These are phyloP conservation scores for Erythrocercus mccallii DNA, from an alignment of 2,113 vertebrate genomes.

Conservation along the genomic window DNA sequence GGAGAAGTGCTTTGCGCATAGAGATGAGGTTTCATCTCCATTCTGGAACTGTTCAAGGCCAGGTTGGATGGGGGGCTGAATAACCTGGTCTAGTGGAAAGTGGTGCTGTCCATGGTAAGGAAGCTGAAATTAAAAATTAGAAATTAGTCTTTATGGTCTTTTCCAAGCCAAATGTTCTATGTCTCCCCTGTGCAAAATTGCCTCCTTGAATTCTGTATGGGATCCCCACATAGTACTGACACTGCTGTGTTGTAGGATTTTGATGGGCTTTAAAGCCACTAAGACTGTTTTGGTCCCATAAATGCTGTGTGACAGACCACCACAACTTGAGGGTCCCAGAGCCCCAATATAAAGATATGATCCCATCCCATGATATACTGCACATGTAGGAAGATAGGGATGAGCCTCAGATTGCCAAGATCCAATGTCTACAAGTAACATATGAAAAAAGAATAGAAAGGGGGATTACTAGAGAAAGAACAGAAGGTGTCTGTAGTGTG, in stretches of 20 bases:
- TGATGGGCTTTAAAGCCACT: neutral
- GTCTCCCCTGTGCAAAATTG: fast-evolving
- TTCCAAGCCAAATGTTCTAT: neutral
- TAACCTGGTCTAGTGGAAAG: neutral
- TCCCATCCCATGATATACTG: neutral
- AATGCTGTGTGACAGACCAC: neutral
- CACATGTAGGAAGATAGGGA: neutral
- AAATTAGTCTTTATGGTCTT: neutral
- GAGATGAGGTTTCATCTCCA: neutral
- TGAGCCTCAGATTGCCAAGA: neutral
- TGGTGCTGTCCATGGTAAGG: neutral
- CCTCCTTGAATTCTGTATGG: fast-evolving
- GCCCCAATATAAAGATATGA: neutral
- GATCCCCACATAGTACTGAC: neutral
- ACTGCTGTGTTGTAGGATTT: neutral
- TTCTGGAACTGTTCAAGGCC: neutral
- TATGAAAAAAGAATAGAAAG: neutral
- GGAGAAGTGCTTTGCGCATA: neutral
- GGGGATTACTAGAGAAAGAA: neutral
- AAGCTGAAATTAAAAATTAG: neutral
- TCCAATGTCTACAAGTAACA: neutral
- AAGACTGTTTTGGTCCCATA: neutral
- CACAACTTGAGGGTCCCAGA: neutral
- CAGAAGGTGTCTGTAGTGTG: neutral
- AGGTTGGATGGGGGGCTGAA: neutral